Evolutionary conservation across 1,140 invertebrate species (phyloP).

Genomic region (Pentalonia nigronervosa): DNA sequence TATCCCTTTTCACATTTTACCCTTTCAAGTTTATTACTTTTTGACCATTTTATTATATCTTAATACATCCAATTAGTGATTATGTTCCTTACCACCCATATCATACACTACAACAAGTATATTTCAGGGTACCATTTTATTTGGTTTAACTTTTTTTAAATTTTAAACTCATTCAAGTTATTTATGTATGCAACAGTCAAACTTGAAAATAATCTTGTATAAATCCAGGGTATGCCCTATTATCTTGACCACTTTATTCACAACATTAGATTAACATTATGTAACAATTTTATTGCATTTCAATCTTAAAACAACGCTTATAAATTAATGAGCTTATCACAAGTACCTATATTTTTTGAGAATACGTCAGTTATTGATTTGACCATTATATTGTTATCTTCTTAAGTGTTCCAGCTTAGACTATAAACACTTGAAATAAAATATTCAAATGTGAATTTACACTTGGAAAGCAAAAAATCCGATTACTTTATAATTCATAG

Average conservation of each 20-base stretch:
- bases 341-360: not conserved
- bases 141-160: not conserved
- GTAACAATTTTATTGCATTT: not conserved
- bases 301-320: not conserved
- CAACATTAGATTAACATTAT: not conserved
- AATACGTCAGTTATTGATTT: slow-evolving; percentile 7
- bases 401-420: not conserved
- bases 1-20: not conserved
- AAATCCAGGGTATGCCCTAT: not conserved
- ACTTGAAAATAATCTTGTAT: no score
- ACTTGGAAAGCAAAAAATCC: not conserved
- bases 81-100: not conserved
- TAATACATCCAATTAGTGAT: not conserved
- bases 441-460: not conserved
- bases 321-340: not conserved
- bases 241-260: not conserved
- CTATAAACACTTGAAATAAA: not conserved
- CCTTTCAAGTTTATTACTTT: not conserved
- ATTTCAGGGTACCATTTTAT: not conserved
- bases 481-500: not conserved
- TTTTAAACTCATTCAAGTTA: not conserved
- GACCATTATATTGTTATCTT: not conserved
- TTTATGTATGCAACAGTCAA: not conserved
- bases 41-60: not conserved
- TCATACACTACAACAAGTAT: not conserved